A percentile compares a stretch with the other conserved stretches of the same genome.
These are phyloP conservation scores for Myathropa florea DNA, from an alignment of 2,888 invertebrate genomes.

Conservation along the genomic window DNA sequence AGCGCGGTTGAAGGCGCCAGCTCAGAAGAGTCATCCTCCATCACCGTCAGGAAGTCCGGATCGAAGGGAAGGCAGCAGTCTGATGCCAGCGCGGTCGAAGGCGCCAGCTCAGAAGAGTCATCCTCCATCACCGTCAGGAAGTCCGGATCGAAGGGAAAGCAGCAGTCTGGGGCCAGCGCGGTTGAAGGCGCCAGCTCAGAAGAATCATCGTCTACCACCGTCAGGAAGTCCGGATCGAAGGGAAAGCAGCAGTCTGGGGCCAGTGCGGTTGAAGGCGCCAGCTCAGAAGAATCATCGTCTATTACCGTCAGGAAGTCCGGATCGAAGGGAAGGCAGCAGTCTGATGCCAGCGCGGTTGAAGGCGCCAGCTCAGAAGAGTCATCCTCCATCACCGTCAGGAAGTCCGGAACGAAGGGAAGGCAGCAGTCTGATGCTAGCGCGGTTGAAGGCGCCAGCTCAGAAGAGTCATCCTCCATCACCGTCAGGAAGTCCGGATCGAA, in stretches of 20 bases:
- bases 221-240: not conserved
- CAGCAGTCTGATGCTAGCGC: too few species aligned
- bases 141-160: not conserved
- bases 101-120: not conserved
- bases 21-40: not conserved
- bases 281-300: too few species aligned
- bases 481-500: too few species aligned
- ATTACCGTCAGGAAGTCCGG: too few species aligned
- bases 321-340: not conserved
- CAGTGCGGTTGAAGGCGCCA: not conserved
- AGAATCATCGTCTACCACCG: not conserved
- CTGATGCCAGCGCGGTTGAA: too few species aligned
- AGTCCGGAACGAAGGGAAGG: too few species aligned
- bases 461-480: not conserved
- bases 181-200: not conserved
- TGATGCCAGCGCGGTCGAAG: not conserved
- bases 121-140: too few species aligned
- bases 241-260: not conserved
- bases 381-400: too few species aligned
- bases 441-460: not conserved
- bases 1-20: too few species aligned
- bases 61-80: not conserved
- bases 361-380: too few species aligned
- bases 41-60: not conserved
- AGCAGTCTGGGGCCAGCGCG: not conserved